A percentile compares a stretch with the other conserved stretches of the same genome.
Evolutionary conservation across 2,888 invertebrate species (phyloP).

Genomic region (Orthosia cruda): DNA sequence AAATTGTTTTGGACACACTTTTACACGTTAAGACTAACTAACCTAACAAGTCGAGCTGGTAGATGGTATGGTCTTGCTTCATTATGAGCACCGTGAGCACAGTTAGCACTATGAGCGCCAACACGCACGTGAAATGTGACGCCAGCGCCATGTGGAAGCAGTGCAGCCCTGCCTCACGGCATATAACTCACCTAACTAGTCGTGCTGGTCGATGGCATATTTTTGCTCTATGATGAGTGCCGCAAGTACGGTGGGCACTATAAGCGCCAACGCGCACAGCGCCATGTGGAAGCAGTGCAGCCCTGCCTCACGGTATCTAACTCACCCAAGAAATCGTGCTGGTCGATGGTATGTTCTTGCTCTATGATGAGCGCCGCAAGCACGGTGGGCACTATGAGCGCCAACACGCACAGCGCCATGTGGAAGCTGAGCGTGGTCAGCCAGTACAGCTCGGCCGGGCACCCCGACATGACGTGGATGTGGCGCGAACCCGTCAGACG

Average conservation of each 20-base stretch:
- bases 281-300: too few species aligned
- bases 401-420: conserved; percentile 75
- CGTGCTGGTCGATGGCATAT: conserved; percentile 71
- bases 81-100: too few species aligned
- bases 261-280: conserved; percentile 57
- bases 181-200: conserved; percentile 79
- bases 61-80: too few species aligned
- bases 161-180: too few species aligned
- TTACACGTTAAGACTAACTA: too few species aligned
- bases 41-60: too few species aligned
- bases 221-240: conserved; percentile 72
- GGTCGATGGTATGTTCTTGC: conserved; percentile 72
- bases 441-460: conserved; percentile 93
- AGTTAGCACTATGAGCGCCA: too few species aligned
- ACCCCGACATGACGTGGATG: conserved; percentile 93
- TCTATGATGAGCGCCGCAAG: conserved; percentile 70
- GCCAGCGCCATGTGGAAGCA: too few species aligned
- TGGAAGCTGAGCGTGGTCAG: conserved; percentile 92
- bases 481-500: conserved; percentile 92
- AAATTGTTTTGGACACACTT: too few species aligned
- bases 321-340: conserved; percentile 76
- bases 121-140: too few species aligned
- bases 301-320: conserved; percentile 68
- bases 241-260: conserved; percentile 70
- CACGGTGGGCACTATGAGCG: conserved; percentile 72